Base-by-base conservation (phyloP, 2,888 invertebrate species). In the Polydrusus pterygomalis region DNA sequence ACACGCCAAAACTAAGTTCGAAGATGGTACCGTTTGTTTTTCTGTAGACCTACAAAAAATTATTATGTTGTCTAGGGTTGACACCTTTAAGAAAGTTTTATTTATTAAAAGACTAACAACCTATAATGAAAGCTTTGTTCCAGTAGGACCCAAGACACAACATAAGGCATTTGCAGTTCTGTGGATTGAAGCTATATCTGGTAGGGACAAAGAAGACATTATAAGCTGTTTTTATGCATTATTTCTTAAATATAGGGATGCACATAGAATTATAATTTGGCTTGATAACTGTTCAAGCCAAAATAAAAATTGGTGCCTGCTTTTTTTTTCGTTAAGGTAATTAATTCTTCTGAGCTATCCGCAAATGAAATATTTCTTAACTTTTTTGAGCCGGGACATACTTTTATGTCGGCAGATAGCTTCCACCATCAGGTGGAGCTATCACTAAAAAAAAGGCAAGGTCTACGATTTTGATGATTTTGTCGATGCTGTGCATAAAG, bases 91-190 rank as follows among this genome's bases (percentile, higher is more conserved):
- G 60, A 63, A 51, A 40, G 43, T 40, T 63, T 40, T 64, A 63
- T 71, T 71, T 51, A 63, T 62, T 51, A 38, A 45, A 63, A 63
- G 64, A 51, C 30, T 71, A 8, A 51, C 51, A 71, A 49, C 49
- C 18, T 47, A 47, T 47, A 47, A 47, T 47, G 45, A 47, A 47
- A 13, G 45, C 15, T 40, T 60, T 17, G 67, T 67, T 17, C 67
- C 47, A 10, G 3, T 67, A 20, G 67, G 51, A 18, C 6, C 20
- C 5, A 20, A 49, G 20, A 11, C 18, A 25, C 18, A 18, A 18
- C 17, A 56, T 56, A 30, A 11, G 18, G 18, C 34, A 11, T 25
- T 25, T 25, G 30, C 67, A n/a, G 49, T 67, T 49, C 18, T 49
- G n/a, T 67, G 67, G 67, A 10, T 2, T 51, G 67, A 67, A 67